Evolutionary conservation across 2,888 invertebrate species (phyloP), one percentile per base, ranked within the genome.

Genomic region (Cryptophagus acutangulus): DNA sequence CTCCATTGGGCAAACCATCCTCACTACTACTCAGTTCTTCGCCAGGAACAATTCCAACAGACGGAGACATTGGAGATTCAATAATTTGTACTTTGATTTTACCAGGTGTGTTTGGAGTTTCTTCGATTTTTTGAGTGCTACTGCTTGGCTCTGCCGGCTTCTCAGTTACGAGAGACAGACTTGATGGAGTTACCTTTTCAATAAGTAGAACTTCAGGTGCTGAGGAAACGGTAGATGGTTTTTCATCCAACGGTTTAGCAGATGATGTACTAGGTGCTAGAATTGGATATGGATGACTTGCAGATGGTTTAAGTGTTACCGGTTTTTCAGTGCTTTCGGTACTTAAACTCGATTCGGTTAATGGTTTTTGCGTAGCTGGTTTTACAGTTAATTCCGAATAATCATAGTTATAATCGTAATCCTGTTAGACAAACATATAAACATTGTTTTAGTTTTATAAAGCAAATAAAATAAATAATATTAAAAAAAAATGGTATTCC

Each of bases 371-470:
- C 4, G 37, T 37, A 12, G 52, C 51, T 16, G 82, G 82, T 68
- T 82, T 84, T 58, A 81, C 71, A 13, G 84, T 84, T 66, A 83
- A 77, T 58, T 84, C 83, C 2, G 79, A 73, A 56, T 83, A 82
- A 62, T 84, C 84, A 61, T 84, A 84, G 36, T 78, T 76, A 59
- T 84, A 84, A 66, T 84, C 82, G 51, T 82, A 82, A 60, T 81
- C 81, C 83, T 83, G n/a, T n/a, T n/a, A n/a, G n/a, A n/a, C n/a
- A n/a, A n/a, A n/a, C n/a, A n/a, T n/a, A 26, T 12, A 13, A 26
- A 9, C 20, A 9, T 9, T 9, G 8, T 18, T 29, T 13, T 17
- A 31, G 8, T 20, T 6, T 20, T 20, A 6, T 20, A 20, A n/a
- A 20, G 6, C 9, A 20, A 20, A 20, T 20, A 20, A n/a, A n/a